phyloP scores from a whole-genome alignment of 2,797 vertebrate genomes.

The Crocidura indochinensis region DNA sequence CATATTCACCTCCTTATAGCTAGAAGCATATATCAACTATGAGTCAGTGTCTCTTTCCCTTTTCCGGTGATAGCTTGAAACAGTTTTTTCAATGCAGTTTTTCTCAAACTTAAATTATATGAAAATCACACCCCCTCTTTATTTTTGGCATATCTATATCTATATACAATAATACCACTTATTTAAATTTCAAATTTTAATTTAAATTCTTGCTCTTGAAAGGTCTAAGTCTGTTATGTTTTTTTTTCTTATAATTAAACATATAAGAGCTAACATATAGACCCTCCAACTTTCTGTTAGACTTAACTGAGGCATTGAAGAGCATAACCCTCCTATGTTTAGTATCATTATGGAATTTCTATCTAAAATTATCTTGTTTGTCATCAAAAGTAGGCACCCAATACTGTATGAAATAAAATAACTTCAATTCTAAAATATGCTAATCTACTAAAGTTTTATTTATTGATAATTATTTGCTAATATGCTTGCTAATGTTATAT shows the following conservation, averaged over 20 bases:
- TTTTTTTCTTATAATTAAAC: neutral
- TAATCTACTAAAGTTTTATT: neutral
- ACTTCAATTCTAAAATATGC: conserved; percentile 1
- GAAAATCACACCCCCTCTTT: neutral
- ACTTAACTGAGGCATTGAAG: neutral
- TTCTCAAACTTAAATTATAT: conserved; percentile 35
- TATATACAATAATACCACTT: neutral
- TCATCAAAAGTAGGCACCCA: neutral
- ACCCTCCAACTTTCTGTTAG: neutral
- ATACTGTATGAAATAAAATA: neutral
- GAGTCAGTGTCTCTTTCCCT: neutral
- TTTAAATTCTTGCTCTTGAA: neutral
- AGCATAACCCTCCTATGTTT: neutral
- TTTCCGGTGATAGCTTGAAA: neutral
- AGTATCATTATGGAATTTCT: neutral
- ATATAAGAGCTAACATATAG: neutral
- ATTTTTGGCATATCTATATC: neutral
- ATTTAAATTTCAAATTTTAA: neutral
- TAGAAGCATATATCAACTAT: neutral
- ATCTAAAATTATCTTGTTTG: conserved; percentile 9
- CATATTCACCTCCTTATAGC: neutral
- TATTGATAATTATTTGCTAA: neutral
- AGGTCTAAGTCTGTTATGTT: neutral
- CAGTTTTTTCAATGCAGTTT: neutral
- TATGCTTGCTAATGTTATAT: neutral